Evolutionary conservation across 2,113 vertebrate species (phyloP).

Genomic region (Capra hircus): DNA sequence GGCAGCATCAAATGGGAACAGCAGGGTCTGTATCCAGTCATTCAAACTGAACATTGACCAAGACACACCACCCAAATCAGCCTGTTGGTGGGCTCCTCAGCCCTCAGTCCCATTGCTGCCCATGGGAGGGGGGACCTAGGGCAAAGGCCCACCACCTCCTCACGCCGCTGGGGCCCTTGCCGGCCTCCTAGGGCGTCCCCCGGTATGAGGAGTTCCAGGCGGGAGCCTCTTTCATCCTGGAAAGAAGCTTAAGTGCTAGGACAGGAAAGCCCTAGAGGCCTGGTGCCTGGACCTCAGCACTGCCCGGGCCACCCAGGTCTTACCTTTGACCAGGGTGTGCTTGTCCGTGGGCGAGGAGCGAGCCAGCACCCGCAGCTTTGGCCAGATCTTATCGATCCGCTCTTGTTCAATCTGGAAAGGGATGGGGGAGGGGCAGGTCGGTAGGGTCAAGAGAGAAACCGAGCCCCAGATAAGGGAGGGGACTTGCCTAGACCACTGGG

Average conservation of each 20-base stretch:
- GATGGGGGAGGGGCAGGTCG: neutral
- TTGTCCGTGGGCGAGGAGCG: conserved; percentile 98
- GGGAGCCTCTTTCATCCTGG: neutral
- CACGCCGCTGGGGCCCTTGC: neutral
- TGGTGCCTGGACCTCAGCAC: neutral
- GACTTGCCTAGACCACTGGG: neutral
- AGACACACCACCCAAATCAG: neutral
- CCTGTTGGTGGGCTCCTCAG: neutral
- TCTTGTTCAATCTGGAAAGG: conserved; percentile 93
- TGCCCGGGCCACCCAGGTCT: rapidly evolving
- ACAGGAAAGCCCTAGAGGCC: neutral
- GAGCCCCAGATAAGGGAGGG: neutral
- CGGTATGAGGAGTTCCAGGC: neutral
- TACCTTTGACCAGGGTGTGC: conserved; percentile 98
- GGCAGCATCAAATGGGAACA: neutral
- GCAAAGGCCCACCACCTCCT: neutral
- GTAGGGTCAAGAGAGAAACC: neutral
- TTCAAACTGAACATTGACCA: neutral
- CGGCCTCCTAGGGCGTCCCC: neutral
- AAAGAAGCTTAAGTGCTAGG: neutral
- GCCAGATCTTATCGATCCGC: conserved; percentile 98
- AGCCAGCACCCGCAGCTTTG: conserved; percentile 95
- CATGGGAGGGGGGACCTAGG: neutral
- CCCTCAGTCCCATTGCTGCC: neutral
- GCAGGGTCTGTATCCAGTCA: neutral